Percentiles rank a stretch among this genome's conserved stretches.
phyloP scores from a whole-genome alignment of 2,797 vertebrate species.

The Scarus forsteni region DNA sequence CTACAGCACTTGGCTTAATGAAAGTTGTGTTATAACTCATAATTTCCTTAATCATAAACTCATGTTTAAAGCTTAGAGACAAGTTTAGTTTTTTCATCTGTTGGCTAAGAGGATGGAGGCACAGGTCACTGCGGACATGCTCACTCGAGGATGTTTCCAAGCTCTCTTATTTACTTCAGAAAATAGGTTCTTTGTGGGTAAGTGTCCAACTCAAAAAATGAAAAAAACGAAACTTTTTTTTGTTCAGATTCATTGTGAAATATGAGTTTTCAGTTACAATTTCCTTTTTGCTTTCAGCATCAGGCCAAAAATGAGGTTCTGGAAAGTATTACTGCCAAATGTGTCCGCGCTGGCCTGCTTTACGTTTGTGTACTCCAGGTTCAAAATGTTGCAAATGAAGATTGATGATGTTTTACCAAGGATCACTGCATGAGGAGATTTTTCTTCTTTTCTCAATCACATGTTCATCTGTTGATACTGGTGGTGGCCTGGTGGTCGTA shows the following conservation, averaged over 20 bases:
- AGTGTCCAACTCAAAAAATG: background rate
- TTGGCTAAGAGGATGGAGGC: background rate
- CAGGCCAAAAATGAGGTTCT: slow-evolving; percentile 24
- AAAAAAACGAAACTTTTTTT: slow-evolving; percentile 5
- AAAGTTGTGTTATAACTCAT: background rate
- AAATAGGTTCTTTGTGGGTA: slow-evolving; percentile 10
- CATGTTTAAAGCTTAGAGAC: background rate
- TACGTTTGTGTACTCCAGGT: slow-evolving; percentile 12
- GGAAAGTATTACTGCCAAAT: slow-evolving; percentile 14
- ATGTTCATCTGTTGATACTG: slow-evolving; percentile 72
- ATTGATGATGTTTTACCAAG: slow-evolving; percentile 10
- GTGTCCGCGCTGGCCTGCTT: slow-evolving; percentile 11
- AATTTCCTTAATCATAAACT: background rate
- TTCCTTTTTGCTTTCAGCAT: slow-evolving; percentile 31
- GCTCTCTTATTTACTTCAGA: slow-evolving; percentile 6
- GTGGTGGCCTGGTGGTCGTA: slow-evolving; percentile 98
- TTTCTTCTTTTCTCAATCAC: slow-evolving; percentile 8
- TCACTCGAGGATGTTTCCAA: background rate
- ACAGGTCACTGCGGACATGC: background rate
- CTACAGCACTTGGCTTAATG: slow-evolving; percentile 7
- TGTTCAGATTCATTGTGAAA: slow-evolving; percentile 24
- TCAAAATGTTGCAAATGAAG: slow-evolving; percentile 14
- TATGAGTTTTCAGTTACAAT: slow-evolving; percentile 30
- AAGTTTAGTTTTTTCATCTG: background rate
- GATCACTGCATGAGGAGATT: background rate